Evolutionary conservation across 2,888 invertebrate species (phyloP), one percentile per base, ranked within the genome.

Genomic region (Pardosa pseudoannulata): DNA sequence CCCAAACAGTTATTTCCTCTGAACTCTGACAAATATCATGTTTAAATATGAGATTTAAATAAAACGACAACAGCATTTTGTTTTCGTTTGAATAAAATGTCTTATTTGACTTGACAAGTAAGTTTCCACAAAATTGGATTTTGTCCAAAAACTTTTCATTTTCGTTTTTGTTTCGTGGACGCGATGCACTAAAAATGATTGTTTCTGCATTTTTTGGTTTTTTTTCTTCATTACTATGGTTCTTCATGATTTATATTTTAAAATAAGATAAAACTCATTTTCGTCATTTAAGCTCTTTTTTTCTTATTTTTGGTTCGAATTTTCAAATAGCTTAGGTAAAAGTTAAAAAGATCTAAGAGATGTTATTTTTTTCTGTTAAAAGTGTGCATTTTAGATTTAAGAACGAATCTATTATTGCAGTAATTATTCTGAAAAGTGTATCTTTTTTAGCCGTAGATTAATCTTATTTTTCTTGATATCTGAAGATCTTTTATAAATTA

Each of bases 101-200:
- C 23, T 56, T 56, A 56, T 56, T 56, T 23, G 23, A 11, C 2
- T 23, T 2, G 56, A 56, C 56, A 56, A 23, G 56, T 56, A 56
- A 56, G 56, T 1, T 23, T 56, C 56, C 56, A 56, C 56, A 16
- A 56, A 56, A 56, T 23, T 56, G 23, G 56, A 56, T 56, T 56
- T 56, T 16, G 5, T 56, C 56, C 46, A 46, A 16, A 16, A 46
- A 46, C 56, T 56, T 46, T n/a, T 56, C 56, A 23, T n/a, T 23
- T 56, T 23, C 56, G 23, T 23, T 56, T 23, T 56, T 46, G 16
- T 46, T 46, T 46, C 16, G 11, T 7, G 11, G 11, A 36, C 36
- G 36, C 36, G 36, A 36, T 36, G 36, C 36, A 36, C 5, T 7
- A 36, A 9, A 36, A 36, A 36, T 9, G 36, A 7, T 36, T 36